Percentiles rank a stretch among this genome's conserved stretches.
Conservation (phyloP, 2,888 invertebrate species). For the Dastarcus helophoroides region DNA sequence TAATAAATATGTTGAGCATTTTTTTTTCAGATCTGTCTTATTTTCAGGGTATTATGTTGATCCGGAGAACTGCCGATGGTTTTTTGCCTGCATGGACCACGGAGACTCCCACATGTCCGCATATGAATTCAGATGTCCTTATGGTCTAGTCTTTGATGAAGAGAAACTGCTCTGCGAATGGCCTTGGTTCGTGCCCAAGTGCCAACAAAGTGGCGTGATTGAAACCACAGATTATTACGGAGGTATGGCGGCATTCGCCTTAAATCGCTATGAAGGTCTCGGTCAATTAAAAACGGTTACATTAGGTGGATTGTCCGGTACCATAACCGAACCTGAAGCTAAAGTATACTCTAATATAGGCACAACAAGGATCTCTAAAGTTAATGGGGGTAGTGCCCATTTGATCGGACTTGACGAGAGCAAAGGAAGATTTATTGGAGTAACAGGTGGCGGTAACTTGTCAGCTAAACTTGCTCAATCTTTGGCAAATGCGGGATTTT, state of each 20-base stretch:
- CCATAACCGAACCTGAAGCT: conserved; percentile 20
- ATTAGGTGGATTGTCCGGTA: conserved; percentile 27
- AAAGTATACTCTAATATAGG: conserved; percentile 27
- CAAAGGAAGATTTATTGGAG: no score
- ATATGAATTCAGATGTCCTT: conserved; percentile 74
- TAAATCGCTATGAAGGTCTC: conserved; percentile 31
- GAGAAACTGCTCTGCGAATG: conserved; percentile 60
- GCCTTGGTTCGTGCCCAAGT: conserved; percentile 61
- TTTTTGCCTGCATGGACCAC: conserved; percentile 69
- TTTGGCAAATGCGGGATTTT: no score
- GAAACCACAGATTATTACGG: conserved; percentile 37
- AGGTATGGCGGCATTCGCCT: conserved; percentile 37
- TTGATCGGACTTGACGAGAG: no score
- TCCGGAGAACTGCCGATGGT: conserved; percentile 73
- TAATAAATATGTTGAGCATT: no score
- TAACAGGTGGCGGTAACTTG: no score
- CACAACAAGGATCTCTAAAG: neutral
- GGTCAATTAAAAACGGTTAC: conserved; percentile 26
- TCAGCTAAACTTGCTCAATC: no score
- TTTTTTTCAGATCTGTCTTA: conserved; percentile 3
- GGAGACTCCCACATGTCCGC: conserved; percentile 49
- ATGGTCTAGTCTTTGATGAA: conserved; percentile 67
- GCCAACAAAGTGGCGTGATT: conserved; percentile 23
- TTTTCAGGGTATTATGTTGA: conserved; percentile 62
- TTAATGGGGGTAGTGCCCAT: no score